Base-by-base conservation (phyloP, 2,888 invertebrate genomes). In the Notocelia uddmanniana region DNA sequence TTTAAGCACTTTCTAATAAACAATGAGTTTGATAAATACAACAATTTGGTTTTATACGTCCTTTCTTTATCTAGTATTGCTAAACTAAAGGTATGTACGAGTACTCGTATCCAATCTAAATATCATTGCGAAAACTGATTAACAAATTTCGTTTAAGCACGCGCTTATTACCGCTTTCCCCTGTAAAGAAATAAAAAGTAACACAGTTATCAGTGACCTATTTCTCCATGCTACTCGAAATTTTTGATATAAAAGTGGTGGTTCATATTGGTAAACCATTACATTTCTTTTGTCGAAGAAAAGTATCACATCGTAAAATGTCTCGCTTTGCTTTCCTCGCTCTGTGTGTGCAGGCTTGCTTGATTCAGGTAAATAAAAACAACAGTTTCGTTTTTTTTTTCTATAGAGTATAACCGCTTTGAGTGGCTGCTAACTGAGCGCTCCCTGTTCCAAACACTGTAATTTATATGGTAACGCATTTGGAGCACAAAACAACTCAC, bases 311-410 rank as follows among this genome's bases (percentile, higher is more conserved):
- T 18, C 26, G 8, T 31, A 31, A 31, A 5, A 63, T 69, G 69
- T 48, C 55, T 23, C 60, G 62, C 13, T 34, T 57, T 48, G 57
- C 48, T 55, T 15, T 69, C 37, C n/a, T 59, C 2, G 23, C 41
- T 18, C 21, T 69, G 11, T 69, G 52, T 11, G 5, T 60, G 18
- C 69, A 64, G 69, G 63, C 66, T 66, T 59, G 34, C 15, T 41
- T 71, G n/a, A 45, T 70, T 8, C 60, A 60, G 60, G 60, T 60
- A 60, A 23, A 37, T 19, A 57, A 1, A 37, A 59, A 50, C 11
- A 52, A n/a, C 15, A n/a, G 6, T 8, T 45, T n/a, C 45, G 8
- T 45, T 1, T 3, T 5, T 45, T 45, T 45, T 37, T n/a, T 8
- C 31, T 1, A 31, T 31, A n/a, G n/a, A n/a, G n/a, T n/a, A n/a